Percentiles rank a stretch among this genome's conserved stretches.
Conservation (phyloP, 2,797 vertebrate species). For the Holocentrus rufus region DNA sequence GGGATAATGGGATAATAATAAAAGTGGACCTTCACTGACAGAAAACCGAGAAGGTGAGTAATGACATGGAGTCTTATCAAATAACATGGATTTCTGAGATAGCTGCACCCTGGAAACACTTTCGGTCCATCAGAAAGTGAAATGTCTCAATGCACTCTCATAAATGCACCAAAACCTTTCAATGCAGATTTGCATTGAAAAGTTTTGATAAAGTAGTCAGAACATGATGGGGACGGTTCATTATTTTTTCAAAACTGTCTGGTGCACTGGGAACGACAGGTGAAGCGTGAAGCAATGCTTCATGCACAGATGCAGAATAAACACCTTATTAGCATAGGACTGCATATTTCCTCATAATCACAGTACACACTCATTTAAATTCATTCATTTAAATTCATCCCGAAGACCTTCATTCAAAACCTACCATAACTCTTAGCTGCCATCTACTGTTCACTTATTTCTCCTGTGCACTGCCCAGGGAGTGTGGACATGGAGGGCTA, state of each 20-base stretch:
- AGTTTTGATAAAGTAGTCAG: not conserved
- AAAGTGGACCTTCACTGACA: too few species aligned
- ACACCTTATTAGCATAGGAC: not conserved
- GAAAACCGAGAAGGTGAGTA: not conserved
- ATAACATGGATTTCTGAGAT: not conserved
- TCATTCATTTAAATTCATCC: not conserved
- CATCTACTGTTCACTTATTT: not conserved
- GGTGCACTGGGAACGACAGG: not conserved
- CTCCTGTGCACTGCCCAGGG: not conserved
- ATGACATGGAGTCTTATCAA: not conserved
- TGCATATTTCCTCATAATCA: not conserved
- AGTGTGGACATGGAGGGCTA: too few species aligned
- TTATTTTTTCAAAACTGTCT: not conserved
- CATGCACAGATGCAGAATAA: not conserved
- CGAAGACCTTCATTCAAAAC: not conserved
- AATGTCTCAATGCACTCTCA: not conserved
- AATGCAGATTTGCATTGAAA: not conserved
- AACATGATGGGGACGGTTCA: not conserved
- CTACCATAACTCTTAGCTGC: constrained; percentile 2
- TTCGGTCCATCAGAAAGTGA: not conserved
- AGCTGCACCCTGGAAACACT: not conserved
- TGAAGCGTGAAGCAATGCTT: not conserved
- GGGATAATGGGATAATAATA: constrained; percentile 19
- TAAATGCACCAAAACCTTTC: not conserved
- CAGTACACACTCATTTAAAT: not conserved